Evolutionary conservation across 2,888 invertebrate species (phyloP).

Genomic region (Acrobasis suavella): DNA sequence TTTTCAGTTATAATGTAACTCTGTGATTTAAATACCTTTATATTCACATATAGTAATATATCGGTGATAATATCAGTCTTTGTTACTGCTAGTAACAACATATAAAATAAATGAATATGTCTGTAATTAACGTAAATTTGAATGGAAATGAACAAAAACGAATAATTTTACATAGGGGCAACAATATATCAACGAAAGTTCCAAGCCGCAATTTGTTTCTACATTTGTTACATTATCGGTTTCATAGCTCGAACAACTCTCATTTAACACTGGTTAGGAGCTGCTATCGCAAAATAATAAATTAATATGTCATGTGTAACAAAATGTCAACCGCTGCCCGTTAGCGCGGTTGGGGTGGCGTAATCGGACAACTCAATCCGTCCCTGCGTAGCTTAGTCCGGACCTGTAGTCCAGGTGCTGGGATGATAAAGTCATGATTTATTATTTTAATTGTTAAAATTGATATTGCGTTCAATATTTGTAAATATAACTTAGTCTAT

Average conservation of each 20-base stretch:
- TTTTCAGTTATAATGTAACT: no score
- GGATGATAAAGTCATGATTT: not conserved
- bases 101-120: no score
- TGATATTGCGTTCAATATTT: no score
- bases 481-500: no score
- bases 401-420: slow-evolving; percentile 7
- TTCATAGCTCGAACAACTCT: not conserved
- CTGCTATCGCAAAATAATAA: slow-evolving; percentile 15
- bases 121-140: not conserved
- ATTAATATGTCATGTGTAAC: slow-evolving; percentile 5
- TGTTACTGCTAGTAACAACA: no score
- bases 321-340: slow-evolving; percentile 12
- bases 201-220: not conserved
- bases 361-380: slow-evolving; percentile 17
- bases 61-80: no score
- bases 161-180: not conserved
- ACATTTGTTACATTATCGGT: slow-evolving; percentile 7
- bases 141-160: not conserved
- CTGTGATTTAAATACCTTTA: no score
- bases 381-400: slow-evolving; percentile 5
- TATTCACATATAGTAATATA: no score
- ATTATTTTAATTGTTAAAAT: no score
- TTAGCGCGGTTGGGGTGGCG: not conserved
- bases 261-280: slow-evolving; percentile 6
- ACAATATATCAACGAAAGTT: not conserved